Evolutionary conservation across 2,797 vertebrate genomes (phyloP).

Genomic region (Myoxocephalus aenaeus): DNA sequence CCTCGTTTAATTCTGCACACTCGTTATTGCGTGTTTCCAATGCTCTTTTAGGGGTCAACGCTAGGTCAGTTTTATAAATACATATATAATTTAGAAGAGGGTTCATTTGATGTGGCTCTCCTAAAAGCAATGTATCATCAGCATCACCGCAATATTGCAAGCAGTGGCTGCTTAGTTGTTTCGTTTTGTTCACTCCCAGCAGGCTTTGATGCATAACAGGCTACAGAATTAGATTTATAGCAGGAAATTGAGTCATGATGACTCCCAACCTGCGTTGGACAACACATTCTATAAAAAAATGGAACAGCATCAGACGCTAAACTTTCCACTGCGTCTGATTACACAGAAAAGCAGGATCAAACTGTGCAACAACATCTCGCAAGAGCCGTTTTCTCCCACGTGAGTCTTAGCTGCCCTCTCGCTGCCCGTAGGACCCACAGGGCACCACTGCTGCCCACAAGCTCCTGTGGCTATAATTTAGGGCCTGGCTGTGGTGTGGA

Average conservation of each 20-base stretch:
- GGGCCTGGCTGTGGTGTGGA: conserved; percentile 42
- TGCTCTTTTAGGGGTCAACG: conserved; percentile 25
- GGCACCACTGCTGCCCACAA: conserved; percentile 48
- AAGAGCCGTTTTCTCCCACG: conserved; percentile 1
- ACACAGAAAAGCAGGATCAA: neutral
- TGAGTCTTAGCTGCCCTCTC: conserved; percentile 23
- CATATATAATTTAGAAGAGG: conserved; percentile 14
- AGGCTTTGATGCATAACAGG: conserved; percentile 27
- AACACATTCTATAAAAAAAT: conserved; percentile 15
- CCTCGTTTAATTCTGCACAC: conserved; percentile 27
- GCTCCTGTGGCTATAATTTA: conserved; percentile 61
- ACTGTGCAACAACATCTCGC: neutral
- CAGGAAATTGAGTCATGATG: conserved; percentile 40
- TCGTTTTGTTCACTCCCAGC: conserved; percentile 10
- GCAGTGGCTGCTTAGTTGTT: conserved; percentile 15
- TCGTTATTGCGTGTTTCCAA: conserved; percentile 27
- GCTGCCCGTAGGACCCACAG: conserved; percentile 33
- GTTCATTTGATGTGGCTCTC: conserved; percentile 20
- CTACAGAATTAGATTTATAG: conserved; percentile 27
- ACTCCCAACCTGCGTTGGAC: conserved; percentile 20
- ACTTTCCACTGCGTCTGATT: conserved; percentile 2
- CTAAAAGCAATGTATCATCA: conserved; percentile 22
- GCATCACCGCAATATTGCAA: conserved; percentile 15
- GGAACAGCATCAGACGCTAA: neutral
- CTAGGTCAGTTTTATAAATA: conserved; percentile 37